Evolutionary conservation across 2,797 vertebrate genomes (phyloP), one percentile per base, ranked within the genome.

Genomic region (Smutsia gigantea): DNA sequence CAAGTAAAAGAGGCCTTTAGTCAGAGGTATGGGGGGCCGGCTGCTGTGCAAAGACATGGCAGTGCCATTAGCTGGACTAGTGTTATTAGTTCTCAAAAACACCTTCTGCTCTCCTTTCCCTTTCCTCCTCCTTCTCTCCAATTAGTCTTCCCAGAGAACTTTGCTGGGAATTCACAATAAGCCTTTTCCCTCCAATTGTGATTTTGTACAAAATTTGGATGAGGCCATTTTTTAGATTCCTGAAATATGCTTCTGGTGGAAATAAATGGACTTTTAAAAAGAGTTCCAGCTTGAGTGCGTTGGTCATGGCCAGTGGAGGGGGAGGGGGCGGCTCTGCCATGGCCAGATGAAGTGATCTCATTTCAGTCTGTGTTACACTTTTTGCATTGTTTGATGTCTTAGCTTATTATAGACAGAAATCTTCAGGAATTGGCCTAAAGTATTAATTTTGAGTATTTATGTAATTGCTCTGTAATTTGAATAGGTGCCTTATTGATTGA

Each of bases 401-500:
- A 79, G 0, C 7, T 69, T 96, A 86, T 96, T 97, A 88, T 7
- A 66, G 94, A 83, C 63, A 37, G 94, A 98, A 97, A 96, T 98
- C 86, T 96, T 87, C 77, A 93, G 96, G 92, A 97, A 97, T 78
- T 96, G 92, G 84, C 94, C 81, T 94, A 39, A 98, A 98, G 97
- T 98, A 98, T 98, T 98, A 96, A 97, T 98, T 98, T 98, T 95
- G 98, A 97, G 4, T 98, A 98, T 98, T 99, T 99, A 98, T 98
- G 95, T 98, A 97, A 75, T 98, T 98, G 98, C 97, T 93, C 96
- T 98, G 93, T 98, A 98, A 98, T 98, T 99, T 98, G 98, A 98
- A 97, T 98, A 98, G 98, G 98, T 98, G 98, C 98, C 98, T 98
- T 97, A 90, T 98, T 99, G 98, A 99, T 98, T 98, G 98, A 99